Evolutionary conservation across 1,140 invertebrate genomes (phyloP), one percentile per base, ranked within the genome.

Genomic region (Centruroides vittatus): DNA sequence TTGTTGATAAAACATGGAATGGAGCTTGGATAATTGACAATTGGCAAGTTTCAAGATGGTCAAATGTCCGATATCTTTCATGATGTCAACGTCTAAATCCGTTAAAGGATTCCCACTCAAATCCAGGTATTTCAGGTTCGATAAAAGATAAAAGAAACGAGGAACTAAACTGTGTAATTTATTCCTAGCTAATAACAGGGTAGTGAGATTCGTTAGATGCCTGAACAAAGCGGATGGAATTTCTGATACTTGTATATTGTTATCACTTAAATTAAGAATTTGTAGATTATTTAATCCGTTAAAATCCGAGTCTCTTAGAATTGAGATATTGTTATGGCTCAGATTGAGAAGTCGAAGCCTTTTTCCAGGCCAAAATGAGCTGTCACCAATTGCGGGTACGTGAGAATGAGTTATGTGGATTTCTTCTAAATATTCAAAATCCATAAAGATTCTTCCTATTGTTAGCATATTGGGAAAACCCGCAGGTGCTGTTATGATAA

Each of bases 331-430:
- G 71, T 89, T 89, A 66, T 82, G 74, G 0, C 84, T 82, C 11
- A 89, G 74, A 71, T 89, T 84, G 47, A 89, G 76, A 41, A 82
- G 71, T 61, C 78, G 77, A 41, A 88, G 74, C 61, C 81, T 80
- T 58, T 78, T 79, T 3, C 87, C 77, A 3, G 84, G 84, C 80
- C 82, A 87, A 70, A 89, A 87, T 11, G 86, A 85, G 67, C 85
- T 80, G 60, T 81, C 78, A 0, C 87, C 86, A 60, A 89, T 84
- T 11, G 84, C 84, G 1, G 86, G 86, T 7, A 89, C 75, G 68
- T 84, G 84, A 2, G 84, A 88, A 60, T 82, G 78, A 3, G 81
- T 82, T 47, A 89, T 86, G 67, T 83, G 82, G 4, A 89, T 73
- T 70, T 87, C 84, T 71, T 84, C 80, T 47, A 89, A 74, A 55